These are phyloP conservation scores for Heterodera schachtii DNA, from an alignment of 1,140 invertebrate species.

Conservation along the genomic window DNA sequence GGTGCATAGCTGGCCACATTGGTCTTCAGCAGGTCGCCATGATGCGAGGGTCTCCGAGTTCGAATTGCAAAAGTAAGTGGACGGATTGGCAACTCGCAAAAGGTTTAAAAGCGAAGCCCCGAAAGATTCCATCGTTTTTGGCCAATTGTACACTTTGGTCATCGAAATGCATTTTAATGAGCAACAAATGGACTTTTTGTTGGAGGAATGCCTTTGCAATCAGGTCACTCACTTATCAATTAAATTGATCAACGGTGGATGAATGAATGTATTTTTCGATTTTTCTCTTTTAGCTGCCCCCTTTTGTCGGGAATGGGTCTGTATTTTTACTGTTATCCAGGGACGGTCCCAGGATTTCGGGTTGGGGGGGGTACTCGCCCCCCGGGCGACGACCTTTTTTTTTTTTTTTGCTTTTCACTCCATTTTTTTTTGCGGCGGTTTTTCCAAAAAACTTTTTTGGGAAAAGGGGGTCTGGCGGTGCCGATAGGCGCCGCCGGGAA, in stretches of 20 bases:
- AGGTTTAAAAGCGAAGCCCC: too few relatives aligned
- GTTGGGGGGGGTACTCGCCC: too few relatives aligned
- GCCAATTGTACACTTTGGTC: constrained; percentile 2
- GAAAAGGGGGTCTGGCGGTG: too few relatives aligned
- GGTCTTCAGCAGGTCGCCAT: not conserved
- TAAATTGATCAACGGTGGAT: not conserved
- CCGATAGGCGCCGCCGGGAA: too few relatives aligned
- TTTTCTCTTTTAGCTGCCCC: not conserved
- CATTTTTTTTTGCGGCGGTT: too few relatives aligned
- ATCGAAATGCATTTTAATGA: not conserved
- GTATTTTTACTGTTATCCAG: not conserved
- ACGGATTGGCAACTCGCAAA: not conserved
- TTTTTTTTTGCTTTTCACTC: too few relatives aligned
- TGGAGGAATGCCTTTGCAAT: not conserved
- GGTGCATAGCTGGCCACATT: not conserved
- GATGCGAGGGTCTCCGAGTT: not conserved
- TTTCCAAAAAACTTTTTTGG: too few relatives aligned
- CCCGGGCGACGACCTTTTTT: too few relatives aligned
- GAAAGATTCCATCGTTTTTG: not conserved
- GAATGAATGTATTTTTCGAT: not conserved
- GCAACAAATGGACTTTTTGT: not conserved
- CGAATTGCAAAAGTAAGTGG: not conserved
- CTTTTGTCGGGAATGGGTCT: constrained; percentile 7
- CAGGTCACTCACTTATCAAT: not conserved
- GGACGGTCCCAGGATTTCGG: too few relatives aligned